Conservation (phyloP, 2,888 invertebrate genomes). For the Allolobophora icterica region DNA sequence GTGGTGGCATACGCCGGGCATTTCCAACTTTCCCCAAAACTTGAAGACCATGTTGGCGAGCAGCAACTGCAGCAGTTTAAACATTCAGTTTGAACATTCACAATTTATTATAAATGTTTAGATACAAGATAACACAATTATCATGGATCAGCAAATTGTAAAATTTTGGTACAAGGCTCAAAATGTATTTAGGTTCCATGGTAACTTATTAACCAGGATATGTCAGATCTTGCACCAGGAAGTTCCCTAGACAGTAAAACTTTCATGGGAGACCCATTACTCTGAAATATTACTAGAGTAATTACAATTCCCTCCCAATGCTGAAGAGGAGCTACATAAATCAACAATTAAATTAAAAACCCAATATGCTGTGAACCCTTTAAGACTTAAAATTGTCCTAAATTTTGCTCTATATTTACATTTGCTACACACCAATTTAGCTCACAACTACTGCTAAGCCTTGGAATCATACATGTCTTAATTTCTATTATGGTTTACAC, state of each 20-base stretch:
- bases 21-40: conserved; percentile 98
- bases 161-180: not conserved
- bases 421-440: not conserved
- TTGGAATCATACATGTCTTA: not conserved
- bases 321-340: not conserved
- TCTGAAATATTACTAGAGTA: not conserved
- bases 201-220: not conserved
- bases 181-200: not conserved
- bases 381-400: not conserved
- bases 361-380: not conserved
- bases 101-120: too few relatives aligned
- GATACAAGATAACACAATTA: too few relatives aligned
- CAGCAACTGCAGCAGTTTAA: conserved; percentile 67
- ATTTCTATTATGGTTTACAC: not conserved
- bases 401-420: not conserved
- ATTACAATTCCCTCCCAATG: not conserved
- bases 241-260: not conserved
- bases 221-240: not conserved
- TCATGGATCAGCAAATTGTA: not conserved
- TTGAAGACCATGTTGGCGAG: conserved; percentile 99
- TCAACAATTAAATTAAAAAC: not conserved
- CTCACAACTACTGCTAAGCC: not conserved
- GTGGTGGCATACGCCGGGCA: conserved; percentile 86
- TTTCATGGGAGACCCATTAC: not conserved
- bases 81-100: too few relatives aligned